Conservation (phyloP, 2,888 invertebrate genomes). For the Pheosia gnoma region DNA sequence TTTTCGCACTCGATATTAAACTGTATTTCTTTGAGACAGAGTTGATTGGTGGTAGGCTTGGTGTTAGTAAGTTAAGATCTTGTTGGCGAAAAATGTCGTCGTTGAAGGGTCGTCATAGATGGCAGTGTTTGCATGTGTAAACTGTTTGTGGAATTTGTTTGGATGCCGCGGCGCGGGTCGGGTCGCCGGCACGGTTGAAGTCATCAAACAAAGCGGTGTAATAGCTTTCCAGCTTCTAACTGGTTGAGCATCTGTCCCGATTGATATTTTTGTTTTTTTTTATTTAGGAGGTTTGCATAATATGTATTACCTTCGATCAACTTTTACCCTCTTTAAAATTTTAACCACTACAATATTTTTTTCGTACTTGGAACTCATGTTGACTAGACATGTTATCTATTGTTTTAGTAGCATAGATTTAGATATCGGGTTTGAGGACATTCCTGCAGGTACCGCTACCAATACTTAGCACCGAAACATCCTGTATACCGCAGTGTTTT, state of each 20-base stretch:
- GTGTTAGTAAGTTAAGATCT: conserved; percentile 16
- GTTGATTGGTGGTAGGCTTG: conserved; percentile 4
- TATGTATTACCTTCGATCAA: no score
- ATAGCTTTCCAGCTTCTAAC: conserved; percentile 38
- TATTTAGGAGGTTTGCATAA: neutral
- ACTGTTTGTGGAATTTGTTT: conserved; percentile 58
- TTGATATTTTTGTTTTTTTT: conserved; percentile 18
- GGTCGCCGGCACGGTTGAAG: conserved; percentile 27
- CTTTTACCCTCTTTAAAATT: no score
- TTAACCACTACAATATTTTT: no score
- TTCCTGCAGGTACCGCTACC: no score
- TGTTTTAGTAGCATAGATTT: no score
- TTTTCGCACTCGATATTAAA: conserved; percentile 5
- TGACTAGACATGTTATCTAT: no score
- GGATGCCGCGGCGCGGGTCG: conserved; percentile 40
- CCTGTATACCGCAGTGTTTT: no score
- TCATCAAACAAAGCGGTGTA: conserved; percentile 44
- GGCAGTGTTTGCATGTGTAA: conserved; percentile 57
- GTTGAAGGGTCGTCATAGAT: conserved; percentile 50
- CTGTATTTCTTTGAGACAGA: conserved; percentile 24
- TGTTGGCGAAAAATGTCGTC: conserved; percentile 50
- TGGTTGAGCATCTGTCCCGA: conserved; percentile 22
- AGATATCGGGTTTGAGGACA: no score
- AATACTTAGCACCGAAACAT: no score
- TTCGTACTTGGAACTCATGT: no score